Conservation (phyloP, 2,888 invertebrate genomes). For the Criorhina ranunculi region DNA sequence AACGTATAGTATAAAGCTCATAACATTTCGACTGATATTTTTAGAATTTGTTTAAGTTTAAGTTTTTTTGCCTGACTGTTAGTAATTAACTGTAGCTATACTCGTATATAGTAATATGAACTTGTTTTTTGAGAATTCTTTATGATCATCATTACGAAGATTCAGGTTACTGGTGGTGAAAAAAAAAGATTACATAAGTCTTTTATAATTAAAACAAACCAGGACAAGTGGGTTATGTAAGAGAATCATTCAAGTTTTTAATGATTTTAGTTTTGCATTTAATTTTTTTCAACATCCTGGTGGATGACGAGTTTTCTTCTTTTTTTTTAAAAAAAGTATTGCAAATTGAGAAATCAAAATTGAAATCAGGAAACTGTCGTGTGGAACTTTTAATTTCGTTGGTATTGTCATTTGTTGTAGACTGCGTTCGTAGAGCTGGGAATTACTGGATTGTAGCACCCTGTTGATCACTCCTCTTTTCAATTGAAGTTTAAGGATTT, state of each 20-base stretch:
- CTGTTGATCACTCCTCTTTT: no score
- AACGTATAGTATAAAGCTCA: background rate
- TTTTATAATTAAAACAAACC: background rate
- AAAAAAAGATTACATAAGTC: conserved; percentile 12
- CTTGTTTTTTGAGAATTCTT: background rate
- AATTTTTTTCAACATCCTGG: conserved; percentile 8
- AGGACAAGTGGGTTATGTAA: background rate
- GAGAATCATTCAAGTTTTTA: conserved; percentile 1
- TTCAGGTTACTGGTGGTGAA: background rate
- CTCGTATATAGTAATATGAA: background rate
- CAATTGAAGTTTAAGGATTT: no score
- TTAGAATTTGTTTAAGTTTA: background rate
- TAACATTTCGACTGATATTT: conserved; percentile 5
- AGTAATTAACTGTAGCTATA: background rate
- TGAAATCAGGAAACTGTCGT: no score
- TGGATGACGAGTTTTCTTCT: background rate
- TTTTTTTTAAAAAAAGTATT: background rate
- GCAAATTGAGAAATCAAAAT: background rate
- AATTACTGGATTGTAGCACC: no score
- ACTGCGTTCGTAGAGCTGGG: no score
- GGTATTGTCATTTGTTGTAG: no score
- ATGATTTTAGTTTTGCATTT: conserved; percentile 8
- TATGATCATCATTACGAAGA: background rate
- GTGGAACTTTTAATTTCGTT: no score
- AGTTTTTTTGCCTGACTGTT: conserved; percentile 11